Base-by-base conservation (phyloP, 2,888 invertebrate genomes). In the Macrophya annulata region DNA sequence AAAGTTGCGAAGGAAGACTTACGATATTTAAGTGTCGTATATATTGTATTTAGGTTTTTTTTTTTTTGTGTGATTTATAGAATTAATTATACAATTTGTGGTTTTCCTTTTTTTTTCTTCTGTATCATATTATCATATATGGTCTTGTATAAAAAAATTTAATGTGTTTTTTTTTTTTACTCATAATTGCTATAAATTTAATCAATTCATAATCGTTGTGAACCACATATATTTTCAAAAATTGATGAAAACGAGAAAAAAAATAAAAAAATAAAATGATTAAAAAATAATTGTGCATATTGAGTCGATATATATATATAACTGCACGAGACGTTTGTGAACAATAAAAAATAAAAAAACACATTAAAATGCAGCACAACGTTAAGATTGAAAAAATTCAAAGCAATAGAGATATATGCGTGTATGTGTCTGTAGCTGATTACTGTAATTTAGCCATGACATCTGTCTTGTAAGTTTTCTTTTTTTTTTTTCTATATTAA, bases 341-440 rank as follows among this genome's bases (percentile, higher is more conserved):
- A 74, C 15, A 45, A n/a, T 21, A 25, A 25, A 21, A 40, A 17
- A 43, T 1, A 9, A 4, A 17, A 43, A 0, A 5, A 17, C 9
- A 40, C 5, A 21, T 72, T 40, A 37, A 0, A 12, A 43, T 72
- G 17, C 48, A 45, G 45, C 6, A n/a, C 8, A 45, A 48, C 10
- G 9, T 74, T 74, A 51, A n/a, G 55, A 17, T 77, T 31, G 25
- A n/a, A 37, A 4, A 31, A 55, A 31, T 77, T 55, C 37, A 37
- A 43, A 62, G 37, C 62, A 81, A 40, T 0, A 37, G 59, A 81
- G 31, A 51, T 59, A 31, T 59, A 62, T 81, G 62, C 59, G 51
- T 81, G 81, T 81, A 62, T 81, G 81, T 81, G 81, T 81, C 62
- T 81, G 81, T 81, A 81, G 21, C 59, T 81, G 81, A 62, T 62